These are phyloP conservation scores for Rhea americana DNA, from an alignment of 2,113 vertebrate genomes.

Conservation along the genomic window DNA sequence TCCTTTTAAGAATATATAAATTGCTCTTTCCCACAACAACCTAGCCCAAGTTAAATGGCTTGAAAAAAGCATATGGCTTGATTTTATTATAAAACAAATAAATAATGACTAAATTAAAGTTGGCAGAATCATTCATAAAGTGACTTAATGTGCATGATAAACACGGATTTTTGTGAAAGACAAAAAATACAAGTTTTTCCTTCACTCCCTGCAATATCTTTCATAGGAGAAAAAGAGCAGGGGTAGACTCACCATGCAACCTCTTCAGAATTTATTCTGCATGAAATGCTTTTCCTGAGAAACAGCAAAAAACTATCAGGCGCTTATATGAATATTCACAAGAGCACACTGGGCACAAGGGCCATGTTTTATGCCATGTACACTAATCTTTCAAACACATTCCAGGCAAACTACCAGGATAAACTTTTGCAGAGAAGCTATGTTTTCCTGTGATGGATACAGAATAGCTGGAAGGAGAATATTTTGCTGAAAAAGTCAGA, in stretches of 20 bases:
- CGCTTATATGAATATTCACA: conserved; percentile 71
- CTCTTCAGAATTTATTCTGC: conserved; percentile 46
- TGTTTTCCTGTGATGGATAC: conserved; percentile 20
- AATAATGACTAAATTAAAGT: background rate
- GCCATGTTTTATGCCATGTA: conserved; percentile 21
- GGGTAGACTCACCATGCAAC: background rate
- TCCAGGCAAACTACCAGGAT: conserved; percentile 40
- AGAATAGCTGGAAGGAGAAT: conserved; percentile 32
- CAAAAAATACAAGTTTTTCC: background rate
- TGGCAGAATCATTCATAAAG: background rate
- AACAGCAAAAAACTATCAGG: conserved; percentile 19
- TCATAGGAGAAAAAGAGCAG: background rate
- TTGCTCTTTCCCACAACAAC: background rate
- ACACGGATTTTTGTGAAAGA: background rate
- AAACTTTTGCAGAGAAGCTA: conserved; percentile 24
- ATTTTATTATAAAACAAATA: background rate
- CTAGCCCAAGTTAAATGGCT: background rate
- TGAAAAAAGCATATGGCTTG: background rate
- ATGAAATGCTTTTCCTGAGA: conserved; percentile 37
- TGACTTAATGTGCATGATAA: background rate
- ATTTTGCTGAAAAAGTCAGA: conserved; percentile 37
- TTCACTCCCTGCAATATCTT: background rate
- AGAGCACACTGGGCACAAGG: conserved; percentile 4
- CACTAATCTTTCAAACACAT: conserved; percentile 60
- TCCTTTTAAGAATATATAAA: background rate